A percentile compares a stretch with the other conserved stretches of the same genome.
These are phyloP conservation scores for Phrixothrix hirtus DNA, from an alignment of 2,888 invertebrate genomes.

Conservation along the genomic window DNA sequence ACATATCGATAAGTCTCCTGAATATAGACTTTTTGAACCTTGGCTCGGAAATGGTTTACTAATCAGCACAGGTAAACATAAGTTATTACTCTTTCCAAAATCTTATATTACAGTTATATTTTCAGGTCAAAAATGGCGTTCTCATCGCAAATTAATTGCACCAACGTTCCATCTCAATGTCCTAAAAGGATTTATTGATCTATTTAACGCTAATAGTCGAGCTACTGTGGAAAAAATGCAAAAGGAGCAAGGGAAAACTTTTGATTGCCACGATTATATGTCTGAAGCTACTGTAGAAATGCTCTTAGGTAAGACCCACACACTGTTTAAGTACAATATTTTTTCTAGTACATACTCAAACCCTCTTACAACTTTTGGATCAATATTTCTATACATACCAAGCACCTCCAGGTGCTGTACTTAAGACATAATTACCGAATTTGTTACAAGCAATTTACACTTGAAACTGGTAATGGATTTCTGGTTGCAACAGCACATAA, in stretches of 20 bases:
- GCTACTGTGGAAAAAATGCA: conserved; percentile 74
- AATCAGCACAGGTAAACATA: conserved; percentile 71
- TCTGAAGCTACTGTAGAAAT: conserved; percentile 84
- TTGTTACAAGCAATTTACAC: too few species aligned
- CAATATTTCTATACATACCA: too few species aligned
- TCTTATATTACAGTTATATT: neutral
- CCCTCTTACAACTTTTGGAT: too few species aligned
- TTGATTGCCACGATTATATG: too few species aligned
- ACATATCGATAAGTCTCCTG: conserved; percentile 78
- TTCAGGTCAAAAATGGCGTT: conserved; percentile 80
- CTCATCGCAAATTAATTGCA: too few species aligned
- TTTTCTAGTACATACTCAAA: neutral
- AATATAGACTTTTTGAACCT: conserved; percentile 80
- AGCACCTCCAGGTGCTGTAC: too few species aligned
- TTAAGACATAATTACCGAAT: too few species aligned
- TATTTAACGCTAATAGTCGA: conserved; percentile 81
- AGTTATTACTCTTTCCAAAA: neutral
- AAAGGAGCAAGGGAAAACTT: conserved; percentile 70
- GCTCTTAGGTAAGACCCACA: conserved; percentile 63
- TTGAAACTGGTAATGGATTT: too few species aligned
- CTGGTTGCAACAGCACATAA: too few species aligned
- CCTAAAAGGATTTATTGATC: conserved; percentile 81
- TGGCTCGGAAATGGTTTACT: conserved; percentile 84
- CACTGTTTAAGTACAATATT: neutral
- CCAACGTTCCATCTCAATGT: conserved; percentile 89